Evolutionary conservation across 2,113 vertebrate genomes (phyloP).

Genomic region (Albula goreensis): DNA sequence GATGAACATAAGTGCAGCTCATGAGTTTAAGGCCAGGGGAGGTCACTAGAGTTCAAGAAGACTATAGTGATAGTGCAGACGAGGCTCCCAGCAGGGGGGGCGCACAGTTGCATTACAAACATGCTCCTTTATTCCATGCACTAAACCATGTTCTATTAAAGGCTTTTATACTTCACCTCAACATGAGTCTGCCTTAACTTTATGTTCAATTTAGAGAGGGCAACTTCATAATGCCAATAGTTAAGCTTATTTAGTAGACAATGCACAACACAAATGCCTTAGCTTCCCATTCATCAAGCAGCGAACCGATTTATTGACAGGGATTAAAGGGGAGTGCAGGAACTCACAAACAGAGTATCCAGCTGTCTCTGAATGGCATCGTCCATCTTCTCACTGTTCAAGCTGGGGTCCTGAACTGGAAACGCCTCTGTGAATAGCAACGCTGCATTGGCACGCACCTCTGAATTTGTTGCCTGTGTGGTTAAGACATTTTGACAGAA

Average conservation of each 20-base stretch:
- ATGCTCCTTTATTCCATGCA: no score
- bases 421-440: constrained; percentile 90
- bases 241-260: not conserved
- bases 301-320: not conserved
- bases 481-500: not conserved
- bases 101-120: no score
- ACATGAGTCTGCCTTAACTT: no score
- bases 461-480: constrained; percentile 81
- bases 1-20: no score
- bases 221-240: not conserved
- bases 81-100: no score
- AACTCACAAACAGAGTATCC: constrained; percentile 60
- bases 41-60: no score
- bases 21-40: no score
- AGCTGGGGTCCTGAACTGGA: constrained; percentile 80
- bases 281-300: not conserved
- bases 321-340: no score
- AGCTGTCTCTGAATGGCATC: constrained; percentile 87
- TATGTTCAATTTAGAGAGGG: no score
- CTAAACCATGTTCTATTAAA: no score
- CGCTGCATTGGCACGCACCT: constrained; percentile 89
- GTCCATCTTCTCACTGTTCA: constrained; percentile 72
- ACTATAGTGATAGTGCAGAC: no score
- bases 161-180: no score
- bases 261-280: not conserved